Evolutionary conservation across 2,113 vertebrate genomes (phyloP).

Genomic region (Syngnathus typhle): DNA sequence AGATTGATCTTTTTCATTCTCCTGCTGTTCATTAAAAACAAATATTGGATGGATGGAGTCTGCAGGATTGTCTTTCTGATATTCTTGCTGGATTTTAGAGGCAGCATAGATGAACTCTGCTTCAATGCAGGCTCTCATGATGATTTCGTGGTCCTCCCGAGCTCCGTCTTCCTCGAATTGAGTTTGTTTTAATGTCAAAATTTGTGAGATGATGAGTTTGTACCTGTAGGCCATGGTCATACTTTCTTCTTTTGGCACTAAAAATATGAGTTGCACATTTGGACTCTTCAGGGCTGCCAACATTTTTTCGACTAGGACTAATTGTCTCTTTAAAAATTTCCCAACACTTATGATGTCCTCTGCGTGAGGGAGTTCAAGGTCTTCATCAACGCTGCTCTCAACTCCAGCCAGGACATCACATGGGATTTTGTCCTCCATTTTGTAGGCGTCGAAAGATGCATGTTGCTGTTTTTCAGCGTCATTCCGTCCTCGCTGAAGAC

Average conservation of each 20-base stretch:
- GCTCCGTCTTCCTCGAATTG: constrained; percentile 8
- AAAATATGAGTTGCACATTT: constrained; percentile 31
- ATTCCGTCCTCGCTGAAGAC: constrained; percentile 56
- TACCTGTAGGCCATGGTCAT: constrained; percentile 41
- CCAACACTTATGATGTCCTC: constrained; percentile 63
- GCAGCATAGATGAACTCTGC: constrained; percentile 79
- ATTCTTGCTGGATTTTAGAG: constrained; percentile 72
- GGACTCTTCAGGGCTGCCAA: constrained; percentile 72
- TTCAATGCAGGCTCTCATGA: constrained; percentile 63
- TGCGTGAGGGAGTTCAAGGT: neutral
- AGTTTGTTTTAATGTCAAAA: constrained; percentile 66
- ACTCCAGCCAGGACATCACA: constrained; percentile 17
- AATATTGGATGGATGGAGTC: constrained; percentile 56
- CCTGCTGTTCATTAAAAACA: constrained; percentile 45
- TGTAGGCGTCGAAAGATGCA: constrained; percentile 25
- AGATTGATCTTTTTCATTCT: constrained; percentile 25
- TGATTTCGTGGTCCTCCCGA: constrained; percentile 14
- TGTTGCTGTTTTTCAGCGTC: constrained; percentile 41
- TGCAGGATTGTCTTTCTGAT: constrained; percentile 60
- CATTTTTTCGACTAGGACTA: constrained; percentile 74
- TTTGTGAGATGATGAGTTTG: constrained; percentile 66
- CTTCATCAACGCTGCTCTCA: constrained; percentile 23
- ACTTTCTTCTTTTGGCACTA: constrained; percentile 40
- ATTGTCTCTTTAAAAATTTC: constrained; percentile 72
- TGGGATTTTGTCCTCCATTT: constrained; percentile 44